Base-by-base conservation (phyloP, 2,797 vertebrate genomes). In the Pterois miles region DNA sequence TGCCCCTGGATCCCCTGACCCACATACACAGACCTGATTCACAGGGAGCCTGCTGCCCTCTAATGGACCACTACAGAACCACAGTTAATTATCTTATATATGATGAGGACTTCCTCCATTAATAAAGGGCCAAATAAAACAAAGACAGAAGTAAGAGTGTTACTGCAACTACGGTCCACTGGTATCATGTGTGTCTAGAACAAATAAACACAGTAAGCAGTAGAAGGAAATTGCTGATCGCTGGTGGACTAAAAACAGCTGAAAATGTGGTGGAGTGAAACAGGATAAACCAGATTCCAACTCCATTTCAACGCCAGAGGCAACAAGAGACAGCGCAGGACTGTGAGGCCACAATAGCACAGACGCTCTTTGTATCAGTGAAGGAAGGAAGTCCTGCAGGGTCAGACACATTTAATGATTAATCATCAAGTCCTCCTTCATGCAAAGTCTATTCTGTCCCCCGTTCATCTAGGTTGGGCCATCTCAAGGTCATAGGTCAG, bases 281-380 rank as follows among this genome's bases (percentile, higher is more conserved):
- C 90, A 72, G 85, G 93, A 90, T 50, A 75, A 92, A 91, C 92
- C 86, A 79, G 91, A 90, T 92, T 83, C 67, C 85, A 60, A 81
- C 81, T 64, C 20, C 25, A 50, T 53, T 67, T 73, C 27, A 38
- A 27, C 14, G 27, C 82, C 80, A 3, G 48, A 74, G 62, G 81
- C 76, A 66, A 73, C 10, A 43, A 56, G 36, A 58, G 59, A 75
- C 52, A 85, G 58, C 57, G 29, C 34, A 36, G 40, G 65, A 80
- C 56, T 81, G 81, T 70, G 65, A 83, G 33, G 29, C 65, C 59
- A 85, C 78, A 82, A 81, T 33, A 58, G 56, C 71, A 80, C 56
- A 80, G 66, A 43, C 80, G 62, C 40, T 74, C 75, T 83, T 75
- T 78, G 83, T 71, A 71, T 62, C 62, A 77, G 36, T 8, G 57